Evolutionary conservation across 2,888 invertebrate genomes (phyloP), one percentile per base, ranked within the genome.

Genomic region (Orchestes rusci): DNA sequence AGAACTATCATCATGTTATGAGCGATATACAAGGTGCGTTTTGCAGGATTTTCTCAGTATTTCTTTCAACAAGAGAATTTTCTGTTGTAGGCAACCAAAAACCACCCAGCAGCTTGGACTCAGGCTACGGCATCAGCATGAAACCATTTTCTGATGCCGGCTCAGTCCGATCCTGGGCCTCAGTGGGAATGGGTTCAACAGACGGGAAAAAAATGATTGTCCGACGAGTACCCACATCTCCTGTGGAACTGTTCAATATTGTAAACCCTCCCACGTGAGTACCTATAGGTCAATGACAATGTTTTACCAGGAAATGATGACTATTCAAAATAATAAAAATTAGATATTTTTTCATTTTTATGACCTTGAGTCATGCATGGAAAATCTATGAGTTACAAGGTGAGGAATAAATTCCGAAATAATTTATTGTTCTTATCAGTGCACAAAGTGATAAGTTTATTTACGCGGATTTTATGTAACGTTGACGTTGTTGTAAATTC

Each of bases 141-240:
- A 63, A 61, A 50, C 64, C 60, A 4, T 72, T 69, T 55, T 49
- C 46, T 7, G 85, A 85, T 70, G 81, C 80, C 34, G 79, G 80
- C 20, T 86, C 86, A 20, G 77, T 86, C 52, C 74, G 84, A 52
- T 87, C 87, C 34, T 76, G 87, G 58, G 85, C 87, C 43, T 87
- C 88, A 38, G 86, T 89, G 56, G 88, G 88, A 38, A 83, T 90
- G 79, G 90, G 90, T 20, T 89, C 88, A 51, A 89, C 89, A 30
- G 89, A 90, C 69, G 90, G 90, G 34, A 78, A 83, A 58, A 85
- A 84, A 71, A 77, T 90, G 75, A 86, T 87, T 58, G 85, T 89
- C 58, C 73, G 84, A 59, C 75, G 85, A 62, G 86, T 89, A 56
- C 89, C 89, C 44, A 86, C 85, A 39, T 86, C 89, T 55, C 88